Conservation (phyloP, 2,888 invertebrate species). For the Chrysolina haemoptera region DNA sequence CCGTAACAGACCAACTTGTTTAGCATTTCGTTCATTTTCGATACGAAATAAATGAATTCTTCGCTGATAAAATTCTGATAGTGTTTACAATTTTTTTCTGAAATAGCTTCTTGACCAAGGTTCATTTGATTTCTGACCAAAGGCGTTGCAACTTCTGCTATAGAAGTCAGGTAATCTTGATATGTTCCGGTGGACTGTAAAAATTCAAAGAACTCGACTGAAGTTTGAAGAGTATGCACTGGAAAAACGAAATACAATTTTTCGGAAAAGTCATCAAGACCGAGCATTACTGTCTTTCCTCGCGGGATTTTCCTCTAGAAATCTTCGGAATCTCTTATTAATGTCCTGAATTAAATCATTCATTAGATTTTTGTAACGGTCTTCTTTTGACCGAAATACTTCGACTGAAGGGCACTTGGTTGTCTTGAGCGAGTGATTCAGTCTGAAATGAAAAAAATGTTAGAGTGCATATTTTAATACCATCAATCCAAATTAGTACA, state of each 20-base stretch:
- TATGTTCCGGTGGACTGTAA: slow-evolving; percentile 55
- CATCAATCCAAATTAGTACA: too few species aligned
- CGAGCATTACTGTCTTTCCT: background rate
- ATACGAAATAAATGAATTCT: slow-evolving; percentile 60
- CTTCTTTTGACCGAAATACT: slow-evolving; percentile 56
- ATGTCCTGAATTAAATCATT: slow-evolving; percentile 60
- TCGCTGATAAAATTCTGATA: slow-evolving; percentile 60
- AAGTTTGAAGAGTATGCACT: slow-evolving; percentile 38
- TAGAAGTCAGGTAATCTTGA: slow-evolving; percentile 59
- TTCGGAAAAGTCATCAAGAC: background rate
- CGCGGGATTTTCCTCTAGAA: slow-evolving; percentile 49
- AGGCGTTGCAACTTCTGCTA: slow-evolving; percentile 58
- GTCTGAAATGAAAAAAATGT: slow-evolving; percentile 21
- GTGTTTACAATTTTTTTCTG: slow-evolving; percentile 46
- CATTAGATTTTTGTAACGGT: slow-evolving; percentile 61
- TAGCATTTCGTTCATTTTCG: slow-evolving; percentile 61
- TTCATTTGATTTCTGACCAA: slow-evolving; percentile 57
- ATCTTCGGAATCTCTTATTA: slow-evolving; percentile 58
- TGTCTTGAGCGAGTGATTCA: slow-evolving; percentile 25
- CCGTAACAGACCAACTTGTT: slow-evolving; percentile 56
- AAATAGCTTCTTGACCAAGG: slow-evolving; percentile 40
- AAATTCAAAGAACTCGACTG: slow-evolving; percentile 54
- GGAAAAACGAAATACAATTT: background rate
- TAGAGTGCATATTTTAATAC: too few species aligned
- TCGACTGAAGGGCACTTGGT: slow-evolving; percentile 42